These are phyloP conservation scores for Drosophila ustulata DNA, from an alignment of 2,888 invertebrate genomes.

Conservation along the genomic window DNA sequence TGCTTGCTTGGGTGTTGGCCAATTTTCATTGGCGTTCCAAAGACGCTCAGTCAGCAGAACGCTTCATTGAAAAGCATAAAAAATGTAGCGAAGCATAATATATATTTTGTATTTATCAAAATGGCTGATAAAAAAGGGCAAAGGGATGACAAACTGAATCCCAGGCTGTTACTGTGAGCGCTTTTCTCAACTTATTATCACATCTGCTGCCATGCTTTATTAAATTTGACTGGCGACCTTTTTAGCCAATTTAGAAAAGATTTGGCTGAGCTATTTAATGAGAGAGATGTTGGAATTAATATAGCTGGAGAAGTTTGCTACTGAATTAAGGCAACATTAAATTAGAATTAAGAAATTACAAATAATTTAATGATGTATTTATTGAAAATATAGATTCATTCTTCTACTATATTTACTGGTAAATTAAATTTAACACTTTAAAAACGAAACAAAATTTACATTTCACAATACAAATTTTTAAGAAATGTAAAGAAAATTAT, in stretches of 20 bases:
- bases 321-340: neutral
- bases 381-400: too few species aligned
- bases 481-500: too few species aligned
- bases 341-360: too few species aligned
- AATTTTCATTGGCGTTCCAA: neutral
- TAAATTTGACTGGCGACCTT: conserved; percentile 1
- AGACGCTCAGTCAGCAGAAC: conserved; percentile 5
- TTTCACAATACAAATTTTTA: too few species aligned
- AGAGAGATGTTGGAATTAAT: neutral
- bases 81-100: neutral
- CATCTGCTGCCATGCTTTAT: neutral
- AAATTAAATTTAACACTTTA: too few species aligned
- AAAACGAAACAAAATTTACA: too few species aligned
- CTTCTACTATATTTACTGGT: too few species aligned
- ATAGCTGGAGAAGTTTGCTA: too few species aligned
- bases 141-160: neutral
- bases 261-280: neutral
- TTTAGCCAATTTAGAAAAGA: neutral
- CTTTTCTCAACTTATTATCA: neutral
- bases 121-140: neutral
- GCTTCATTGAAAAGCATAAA: conserved; percentile 1
- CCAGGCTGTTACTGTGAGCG: neutral
- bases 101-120: conserved; percentile 10
- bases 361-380: too few species aligned
- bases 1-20: neutral